Percentiles rank a stretch among this genome's conserved stretches.
phyloP scores from a whole-genome alignment of 2,113 vertebrate species.

The Bujurquina vittata region DNA sequence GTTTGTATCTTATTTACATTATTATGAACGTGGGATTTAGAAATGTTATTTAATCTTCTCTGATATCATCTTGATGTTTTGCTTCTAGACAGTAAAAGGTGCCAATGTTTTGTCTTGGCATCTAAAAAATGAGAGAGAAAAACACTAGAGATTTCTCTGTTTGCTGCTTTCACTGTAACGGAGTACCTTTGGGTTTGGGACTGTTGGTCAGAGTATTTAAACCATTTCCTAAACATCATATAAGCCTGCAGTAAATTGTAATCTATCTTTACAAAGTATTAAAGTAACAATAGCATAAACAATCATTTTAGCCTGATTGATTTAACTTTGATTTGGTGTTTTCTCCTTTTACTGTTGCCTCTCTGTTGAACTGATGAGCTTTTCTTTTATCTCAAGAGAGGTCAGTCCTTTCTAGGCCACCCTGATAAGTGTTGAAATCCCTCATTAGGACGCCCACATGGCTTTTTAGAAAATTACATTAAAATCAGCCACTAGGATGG shows the following conservation, averaged over 20 bases:
- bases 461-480: constrained; percentile 50
- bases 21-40: no score
- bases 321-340: neutral
- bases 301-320: neutral
- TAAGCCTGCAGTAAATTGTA: neutral
- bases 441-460: neutral
- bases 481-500: constrained; percentile 18
- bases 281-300: neutral
- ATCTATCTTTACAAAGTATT: neutral
- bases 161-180: neutral
- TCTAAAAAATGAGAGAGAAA: neutral
- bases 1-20: no score
- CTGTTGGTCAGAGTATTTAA: neutral
- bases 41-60: no score
- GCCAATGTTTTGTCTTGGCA: neutral
- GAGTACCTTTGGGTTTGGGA: neutral
- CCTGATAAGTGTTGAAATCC: constrained; percentile 42
- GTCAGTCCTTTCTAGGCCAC: constrained; percentile 1
- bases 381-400: neutral
- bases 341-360: neutral
- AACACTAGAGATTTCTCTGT: neutral
- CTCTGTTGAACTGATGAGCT: neutral
- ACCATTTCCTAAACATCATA: accelerated
- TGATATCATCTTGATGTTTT: no score
- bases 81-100: no score